Evolutionary conservation across 2,113 vertebrate species (phyloP), one percentile per base, ranked within the genome.

Genomic region (Psilopogon haemacephalus): DNA sequence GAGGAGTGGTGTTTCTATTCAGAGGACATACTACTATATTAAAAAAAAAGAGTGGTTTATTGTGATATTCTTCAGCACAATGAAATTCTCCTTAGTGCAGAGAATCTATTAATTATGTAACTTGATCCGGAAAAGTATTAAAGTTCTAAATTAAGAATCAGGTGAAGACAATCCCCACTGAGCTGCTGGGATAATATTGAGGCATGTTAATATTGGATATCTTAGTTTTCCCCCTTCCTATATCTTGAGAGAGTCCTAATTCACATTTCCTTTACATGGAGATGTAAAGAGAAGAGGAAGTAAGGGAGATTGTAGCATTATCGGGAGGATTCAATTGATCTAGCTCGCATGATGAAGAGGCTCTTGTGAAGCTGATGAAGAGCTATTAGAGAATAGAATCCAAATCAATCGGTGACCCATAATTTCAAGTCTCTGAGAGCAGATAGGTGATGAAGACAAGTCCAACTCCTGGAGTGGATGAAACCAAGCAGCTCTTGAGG

Each of bases 71-170:
- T 37, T 40, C 62, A 71, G 72, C 32, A 37, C 48, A 70, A 46
- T 38, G 67, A 74, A 86, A 69, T 69, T 68, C 27, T 33, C 42
- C 30, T 42, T 44, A 62, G 58, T 2, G 6, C 26, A 60, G 44
- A 72, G 48, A 21, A 48, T 79, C 85, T 86, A 75, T 83, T 89
- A 84, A 86, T 91, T 89, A 63, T 23, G 16, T 27, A 77, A 86
- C 32, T 32, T 42, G 32, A 75, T 50, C 26, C 69, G 69, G 76
- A 68, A 64, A 86, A 72, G 9, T 78, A 86, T 86, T 94, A 64
- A 88, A 72, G 44, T 54, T 52, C 60, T 91, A 89, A 93, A 86
- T 81, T 63, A 91, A 68, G 63, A 75, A 73, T 74, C 46, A 68
- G 84, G 64, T 79, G 64, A 65, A 71, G 33, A 50, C n/a, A 74